A percentile compares a stretch with the other conserved stretches of the same genome.
Conservation (phyloP, 2,888 invertebrate species). For the Oeneis ivallda region DNA sequence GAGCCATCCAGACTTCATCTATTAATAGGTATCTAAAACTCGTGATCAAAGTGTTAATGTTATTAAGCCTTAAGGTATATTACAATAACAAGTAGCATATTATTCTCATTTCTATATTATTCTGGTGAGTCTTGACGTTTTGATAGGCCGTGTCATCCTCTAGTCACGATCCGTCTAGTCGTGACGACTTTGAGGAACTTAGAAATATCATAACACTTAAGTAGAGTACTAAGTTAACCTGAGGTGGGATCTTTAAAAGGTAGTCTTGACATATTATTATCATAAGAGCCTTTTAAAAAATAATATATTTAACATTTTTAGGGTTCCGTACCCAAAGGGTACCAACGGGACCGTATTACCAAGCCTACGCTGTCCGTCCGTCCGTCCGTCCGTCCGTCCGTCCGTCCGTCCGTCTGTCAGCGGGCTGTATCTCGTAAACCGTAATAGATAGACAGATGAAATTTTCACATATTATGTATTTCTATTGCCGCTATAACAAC, state of each 20-base stretch:
- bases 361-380: no score
- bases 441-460: no score
- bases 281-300: no score
- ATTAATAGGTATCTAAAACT: background rate
- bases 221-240: background rate
- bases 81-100: conserved; percentile 2
- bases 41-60: conserved; percentile 7
- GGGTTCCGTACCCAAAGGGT: no score
- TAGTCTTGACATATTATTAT: no score
- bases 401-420: no score
- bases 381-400: no score
- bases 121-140: conserved; percentile 13
- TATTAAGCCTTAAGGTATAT: conserved; percentile 10
- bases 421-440: no score
- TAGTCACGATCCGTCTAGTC: conserved; percentile 8
- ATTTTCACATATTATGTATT: no score
- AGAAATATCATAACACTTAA: conserved; percentile 6
- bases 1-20: background rate
- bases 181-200: conserved; percentile 12
- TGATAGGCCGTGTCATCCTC: conserved; percentile 20
- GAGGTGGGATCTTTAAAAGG: background rate
- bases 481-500: no score
- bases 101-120: background rate
- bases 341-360: no score
- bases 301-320: no score